A percentile compares a stretch with the other conserved stretches of the same genome.
These are phyloP conservation scores for Zapus hudsonius DNA, from an alignment of 2,113 vertebrate genomes.

Conservation along the genomic window DNA sequence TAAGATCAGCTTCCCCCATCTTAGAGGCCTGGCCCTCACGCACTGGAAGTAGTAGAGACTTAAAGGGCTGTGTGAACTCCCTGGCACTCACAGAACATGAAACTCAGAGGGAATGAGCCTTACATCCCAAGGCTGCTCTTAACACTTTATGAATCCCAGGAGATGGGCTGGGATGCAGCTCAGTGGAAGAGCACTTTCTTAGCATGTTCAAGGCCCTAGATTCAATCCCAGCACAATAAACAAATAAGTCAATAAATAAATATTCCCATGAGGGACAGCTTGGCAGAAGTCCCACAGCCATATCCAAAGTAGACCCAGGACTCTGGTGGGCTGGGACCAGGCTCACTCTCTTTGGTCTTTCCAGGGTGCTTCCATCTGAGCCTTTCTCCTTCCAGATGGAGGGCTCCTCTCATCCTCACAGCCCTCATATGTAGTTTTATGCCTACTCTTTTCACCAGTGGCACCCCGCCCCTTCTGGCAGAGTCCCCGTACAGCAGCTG, in stretches of 20 bases:
- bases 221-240: neutral
- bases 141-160: neutral
- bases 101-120: neutral
- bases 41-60: neutral
- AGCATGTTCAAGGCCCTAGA: neutral
- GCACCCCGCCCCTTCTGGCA: neutral
- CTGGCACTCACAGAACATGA: rapidly evolving
- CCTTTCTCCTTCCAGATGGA: neutral
- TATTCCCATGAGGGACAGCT: neutral
- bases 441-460: neutral
- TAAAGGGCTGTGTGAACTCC: neutral
- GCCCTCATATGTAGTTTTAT: neutral
- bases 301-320: rapidly evolving
- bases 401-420: rapidly evolving
- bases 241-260: neutral
- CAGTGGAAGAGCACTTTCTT: neutral
- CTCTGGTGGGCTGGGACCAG: neutral
- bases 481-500: neutral
- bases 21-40: neutral
- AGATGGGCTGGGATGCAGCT: neutral
- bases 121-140: neutral
- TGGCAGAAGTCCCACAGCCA: rapidly evolving
- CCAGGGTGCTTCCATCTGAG: neutral
- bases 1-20: neutral
- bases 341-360: neutral